Evolutionary conservation across 1,140 invertebrate species (phyloP).

Genomic region (Nasonia longicornis): DNA sequence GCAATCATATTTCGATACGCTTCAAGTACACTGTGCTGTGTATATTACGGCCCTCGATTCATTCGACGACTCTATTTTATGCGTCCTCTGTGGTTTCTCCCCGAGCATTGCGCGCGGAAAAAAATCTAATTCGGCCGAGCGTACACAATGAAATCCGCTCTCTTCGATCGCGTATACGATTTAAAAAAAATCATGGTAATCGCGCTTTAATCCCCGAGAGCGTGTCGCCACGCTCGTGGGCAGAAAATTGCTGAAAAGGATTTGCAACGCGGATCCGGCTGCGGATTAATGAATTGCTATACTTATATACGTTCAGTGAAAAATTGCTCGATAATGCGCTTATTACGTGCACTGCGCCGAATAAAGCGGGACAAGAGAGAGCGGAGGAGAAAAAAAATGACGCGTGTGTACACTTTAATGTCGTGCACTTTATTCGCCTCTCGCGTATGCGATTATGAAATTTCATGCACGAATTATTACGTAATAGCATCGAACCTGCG

Average conservation of each 20-base stretch:
- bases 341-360: background rate
- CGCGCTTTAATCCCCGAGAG: too few relatives aligned
- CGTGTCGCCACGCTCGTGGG: too few relatives aligned
- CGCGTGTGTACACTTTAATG: constrained; percentile 30
- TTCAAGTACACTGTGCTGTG: background rate
- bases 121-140: too few relatives aligned
- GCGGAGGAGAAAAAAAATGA: background rate
- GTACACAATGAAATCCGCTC: too few relatives aligned
- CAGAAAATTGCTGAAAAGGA: too few relatives aligned
- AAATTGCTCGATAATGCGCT: constrained; percentile 27
- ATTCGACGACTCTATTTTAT: too few relatives aligned
- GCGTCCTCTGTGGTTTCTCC: too few relatives aligned
- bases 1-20: constrained; percentile 28
- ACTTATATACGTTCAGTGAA: background rate
- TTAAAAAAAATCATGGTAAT: too few relatives aligned
- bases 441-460: constrained; percentile 25
- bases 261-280: too few relatives aligned
- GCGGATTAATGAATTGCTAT: constrained; percentile 13
- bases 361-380: background rate
- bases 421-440: constrained; percentile 17
- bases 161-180: too few relatives aligned
- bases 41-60: too few relatives aligned
- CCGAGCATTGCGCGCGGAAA: too few relatives aligned
- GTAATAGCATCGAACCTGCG: constrained; percentile 25
- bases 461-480: constrained; percentile 34